Evolutionary conservation across 2,888 invertebrate species (phyloP).

Genomic region (Oxycera nigricornis): DNA sequence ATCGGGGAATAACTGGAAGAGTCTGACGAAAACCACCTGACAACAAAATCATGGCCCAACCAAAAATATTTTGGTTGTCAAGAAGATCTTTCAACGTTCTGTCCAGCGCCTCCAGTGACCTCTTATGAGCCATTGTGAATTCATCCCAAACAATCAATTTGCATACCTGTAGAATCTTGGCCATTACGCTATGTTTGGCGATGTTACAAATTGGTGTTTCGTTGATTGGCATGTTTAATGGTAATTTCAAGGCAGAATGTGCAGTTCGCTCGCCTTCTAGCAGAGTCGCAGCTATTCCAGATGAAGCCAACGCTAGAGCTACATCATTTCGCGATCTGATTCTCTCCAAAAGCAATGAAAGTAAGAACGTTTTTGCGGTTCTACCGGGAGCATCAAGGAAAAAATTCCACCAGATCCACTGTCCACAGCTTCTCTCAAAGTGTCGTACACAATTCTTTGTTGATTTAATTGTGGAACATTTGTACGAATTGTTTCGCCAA

Average conservation of each 20-base stretch:
- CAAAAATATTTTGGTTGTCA: constrained; percentile 43
- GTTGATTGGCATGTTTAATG: constrained; percentile 48
- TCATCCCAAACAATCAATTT: constrained; percentile 52
- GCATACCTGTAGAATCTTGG: constrained; percentile 39
- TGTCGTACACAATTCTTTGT: constrained; percentile 47
- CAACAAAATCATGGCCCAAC: constrained; percentile 41
- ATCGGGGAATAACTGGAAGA: no score
- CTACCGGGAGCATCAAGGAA: constrained; percentile 46
- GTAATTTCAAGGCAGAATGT: constrained; percentile 55
- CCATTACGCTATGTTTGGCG: constrained; percentile 40
- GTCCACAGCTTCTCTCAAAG: constrained; percentile 49
- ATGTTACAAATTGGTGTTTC: constrained; percentile 47
- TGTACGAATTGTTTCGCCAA: constrained; percentile 50
- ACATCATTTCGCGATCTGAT: constrained; percentile 53
- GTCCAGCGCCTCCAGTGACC: no score
- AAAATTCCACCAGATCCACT: constrained; percentile 46
- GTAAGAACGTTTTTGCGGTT: constrained; percentile 44
- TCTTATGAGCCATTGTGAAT: constrained; percentile 53
- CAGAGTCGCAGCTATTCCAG: constrained; percentile 59
- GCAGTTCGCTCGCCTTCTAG: no score
- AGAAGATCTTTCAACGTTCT: constrained; percentile 51
- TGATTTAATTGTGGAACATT: constrained; percentile 50
- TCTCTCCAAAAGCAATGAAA: no score
- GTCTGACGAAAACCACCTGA: no score
- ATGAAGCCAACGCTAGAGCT: constrained; percentile 58